These are phyloP conservation scores for Actenoides hombroni DNA, from an alignment of 2,113 vertebrate species.

Conservation along the genomic window DNA sequence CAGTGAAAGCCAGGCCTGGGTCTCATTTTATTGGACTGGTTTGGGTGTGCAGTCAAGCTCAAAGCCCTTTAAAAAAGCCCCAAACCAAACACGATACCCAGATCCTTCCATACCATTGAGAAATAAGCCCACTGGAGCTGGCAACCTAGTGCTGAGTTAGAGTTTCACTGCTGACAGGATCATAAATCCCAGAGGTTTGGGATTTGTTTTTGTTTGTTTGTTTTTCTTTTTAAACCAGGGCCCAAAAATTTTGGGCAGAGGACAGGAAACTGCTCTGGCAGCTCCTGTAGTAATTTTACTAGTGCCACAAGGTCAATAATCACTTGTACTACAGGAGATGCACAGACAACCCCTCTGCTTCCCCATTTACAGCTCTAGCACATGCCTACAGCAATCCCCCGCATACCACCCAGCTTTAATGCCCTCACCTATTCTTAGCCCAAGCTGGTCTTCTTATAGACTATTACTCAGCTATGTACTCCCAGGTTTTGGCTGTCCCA, in stretches of 20 bases:
- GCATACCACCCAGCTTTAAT: background rate
- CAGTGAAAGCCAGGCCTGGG: background rate
- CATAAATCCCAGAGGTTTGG: background rate
- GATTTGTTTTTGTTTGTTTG: background rate
- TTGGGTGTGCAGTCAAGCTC: background rate
- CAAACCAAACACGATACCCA: background rate
- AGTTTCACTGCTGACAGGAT: background rate
- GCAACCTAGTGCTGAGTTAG: background rate
- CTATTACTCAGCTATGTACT: background rate
- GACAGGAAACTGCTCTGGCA: background rate
- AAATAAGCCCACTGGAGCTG: background rate
- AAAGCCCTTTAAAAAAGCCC: background rate
- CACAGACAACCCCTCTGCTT: background rate
- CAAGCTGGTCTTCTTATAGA: background rate
- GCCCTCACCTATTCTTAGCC: constrained; percentile 8
- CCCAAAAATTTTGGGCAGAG: background rate
- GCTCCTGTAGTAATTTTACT: background rate
- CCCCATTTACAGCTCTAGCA: background rate
- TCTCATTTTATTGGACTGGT: background rate
- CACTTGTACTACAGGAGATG: background rate
- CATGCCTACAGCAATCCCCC: background rate
- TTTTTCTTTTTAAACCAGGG: background rate
- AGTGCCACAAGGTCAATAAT: background rate
- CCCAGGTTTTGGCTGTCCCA: background rate
- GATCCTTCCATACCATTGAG: background rate